Conservation (phyloP, 2,113 vertebrate species). For the Lynx canadensis region DNA sequence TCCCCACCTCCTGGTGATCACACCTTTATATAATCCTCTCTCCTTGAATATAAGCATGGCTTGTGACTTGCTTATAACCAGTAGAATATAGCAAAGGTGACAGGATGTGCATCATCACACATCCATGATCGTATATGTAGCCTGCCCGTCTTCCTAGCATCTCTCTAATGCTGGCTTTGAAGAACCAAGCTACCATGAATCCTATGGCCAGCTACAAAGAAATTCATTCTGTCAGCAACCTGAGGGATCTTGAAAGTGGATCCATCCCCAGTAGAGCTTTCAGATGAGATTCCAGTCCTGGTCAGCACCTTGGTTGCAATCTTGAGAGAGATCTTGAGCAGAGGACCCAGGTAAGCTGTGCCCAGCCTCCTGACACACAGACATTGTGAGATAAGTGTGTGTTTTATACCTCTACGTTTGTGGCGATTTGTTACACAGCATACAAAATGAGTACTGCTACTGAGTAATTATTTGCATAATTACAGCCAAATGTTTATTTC, state of each 20-base stretch:
- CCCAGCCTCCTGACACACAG: background rate
- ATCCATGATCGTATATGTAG: background rate
- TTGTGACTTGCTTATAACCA: conserved; percentile 19
- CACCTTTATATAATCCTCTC: background rate
- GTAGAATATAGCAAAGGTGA: background rate
- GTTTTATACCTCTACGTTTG: background rate
- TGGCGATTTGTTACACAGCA: background rate
- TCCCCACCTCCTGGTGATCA: background rate
- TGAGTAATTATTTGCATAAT: conserved; percentile 4
- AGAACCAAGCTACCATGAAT: background rate
- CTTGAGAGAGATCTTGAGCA: background rate
- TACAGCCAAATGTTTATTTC: background rate
- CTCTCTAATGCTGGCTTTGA: background rate
- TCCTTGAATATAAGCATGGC: background rate
- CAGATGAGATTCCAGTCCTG: background rate
- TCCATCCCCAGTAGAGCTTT: background rate
- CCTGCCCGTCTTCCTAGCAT: background rate
- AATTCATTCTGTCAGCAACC: background rate
- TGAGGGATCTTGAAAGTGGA: background rate
- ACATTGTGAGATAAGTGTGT: background rate
- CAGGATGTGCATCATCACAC: background rate
- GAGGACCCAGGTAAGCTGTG: background rate
- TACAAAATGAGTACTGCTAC: background rate
- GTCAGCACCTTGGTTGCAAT: background rate
- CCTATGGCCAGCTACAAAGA: background rate